phyloP scores from a whole-genome alignment of 2,888 invertebrate genomes.

The Drosophila peninsularis region DNA sequence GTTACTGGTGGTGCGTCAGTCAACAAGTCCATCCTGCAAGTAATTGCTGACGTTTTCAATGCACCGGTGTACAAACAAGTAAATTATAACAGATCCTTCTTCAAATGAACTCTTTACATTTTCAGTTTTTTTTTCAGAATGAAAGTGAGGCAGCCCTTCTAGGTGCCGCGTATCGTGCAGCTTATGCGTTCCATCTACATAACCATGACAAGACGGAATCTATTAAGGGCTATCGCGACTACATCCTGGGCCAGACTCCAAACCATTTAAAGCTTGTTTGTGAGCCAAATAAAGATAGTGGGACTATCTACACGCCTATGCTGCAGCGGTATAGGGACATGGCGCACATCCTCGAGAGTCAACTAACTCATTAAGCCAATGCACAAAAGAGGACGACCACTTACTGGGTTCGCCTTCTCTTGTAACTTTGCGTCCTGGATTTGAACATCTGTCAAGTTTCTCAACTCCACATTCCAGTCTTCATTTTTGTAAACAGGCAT shows the following conservation, averaged over 20 bases:
- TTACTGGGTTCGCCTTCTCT: background rate
- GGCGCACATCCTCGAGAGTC: constrained; percentile 75
- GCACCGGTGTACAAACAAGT: constrained; percentile 95
- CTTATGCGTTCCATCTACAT: constrained; percentile 85
- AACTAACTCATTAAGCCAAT: constrained; percentile 10
- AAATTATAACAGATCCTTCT: constrained; percentile 31
- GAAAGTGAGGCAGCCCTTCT: constrained; percentile 93
- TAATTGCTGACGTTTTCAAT: constrained; percentile 96
- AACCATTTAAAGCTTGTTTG: constrained; percentile 87
- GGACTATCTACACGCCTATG: constrained; percentile 90
- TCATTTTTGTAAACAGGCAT: constrained; percentile 29
- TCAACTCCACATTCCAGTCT: constrained; percentile 40
- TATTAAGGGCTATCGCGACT: constrained; percentile 76
- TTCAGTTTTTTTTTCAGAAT: constrained; percentile 85
- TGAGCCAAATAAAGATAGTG: constrained; percentile 90
- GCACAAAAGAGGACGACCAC: background rate
- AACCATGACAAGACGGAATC: constrained; percentile 51
- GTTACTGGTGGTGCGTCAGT: constrained; percentile 97
- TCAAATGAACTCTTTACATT: background rate
- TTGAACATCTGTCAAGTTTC: constrained; percentile 15
- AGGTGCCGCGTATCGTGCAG: constrained; percentile 92
- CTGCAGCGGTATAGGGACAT: constrained; percentile 88
- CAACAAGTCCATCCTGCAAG: constrained; percentile 94
- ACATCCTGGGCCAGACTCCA: constrained; percentile 79
- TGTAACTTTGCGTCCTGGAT: background rate